Evolutionary conservation across 2,113 vertebrate genomes (phyloP).

Genomic region (Polypterus bichir): DNA sequence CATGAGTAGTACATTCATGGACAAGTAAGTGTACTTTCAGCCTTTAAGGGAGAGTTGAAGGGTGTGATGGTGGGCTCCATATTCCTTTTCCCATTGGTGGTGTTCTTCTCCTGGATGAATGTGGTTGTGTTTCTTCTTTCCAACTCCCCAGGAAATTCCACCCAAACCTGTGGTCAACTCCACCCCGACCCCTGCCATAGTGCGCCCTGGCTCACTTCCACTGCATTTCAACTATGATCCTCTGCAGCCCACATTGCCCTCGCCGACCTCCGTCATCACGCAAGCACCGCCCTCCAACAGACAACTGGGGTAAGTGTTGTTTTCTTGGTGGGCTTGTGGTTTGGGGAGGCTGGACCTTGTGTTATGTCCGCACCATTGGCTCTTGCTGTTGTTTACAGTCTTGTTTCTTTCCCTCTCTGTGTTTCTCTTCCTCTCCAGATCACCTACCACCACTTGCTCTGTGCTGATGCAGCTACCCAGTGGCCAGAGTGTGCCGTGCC

Average conservation of each 20-base stretch:
- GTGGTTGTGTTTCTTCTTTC: no score
- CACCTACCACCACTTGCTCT: conserved; percentile 75
- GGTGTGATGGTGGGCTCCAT: no score
- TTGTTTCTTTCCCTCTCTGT: not conserved
- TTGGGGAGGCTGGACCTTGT: not conserved
- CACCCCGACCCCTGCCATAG: conserved; percentile 81
- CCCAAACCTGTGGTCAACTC: conserved; percentile 64
- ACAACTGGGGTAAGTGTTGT: conserved; percentile 68
- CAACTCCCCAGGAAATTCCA: conserved; percentile 43
- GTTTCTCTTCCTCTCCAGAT: conserved; percentile 43
- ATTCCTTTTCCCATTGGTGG: no score
- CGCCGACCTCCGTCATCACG: conserved; percentile 92
- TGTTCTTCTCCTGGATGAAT: no score
- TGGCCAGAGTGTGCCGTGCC: conserved; percentile 77
- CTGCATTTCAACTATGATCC: conserved; percentile 80
- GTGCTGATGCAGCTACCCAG: conserved; percentile 91
- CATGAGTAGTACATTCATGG: no score
- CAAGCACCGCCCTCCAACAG: conserved; percentile 86
- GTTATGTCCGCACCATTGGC: not conserved
- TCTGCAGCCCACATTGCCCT: conserved; percentile 83
- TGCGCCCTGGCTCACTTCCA: conserved; percentile 83
- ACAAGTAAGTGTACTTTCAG: no score
- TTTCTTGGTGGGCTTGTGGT: not conserved
- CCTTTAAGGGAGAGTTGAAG: no score
- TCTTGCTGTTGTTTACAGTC: not conserved